phyloP scores from a whole-genome alignment of 2,113 vertebrate genomes.

The Mungos mungo region DNA sequence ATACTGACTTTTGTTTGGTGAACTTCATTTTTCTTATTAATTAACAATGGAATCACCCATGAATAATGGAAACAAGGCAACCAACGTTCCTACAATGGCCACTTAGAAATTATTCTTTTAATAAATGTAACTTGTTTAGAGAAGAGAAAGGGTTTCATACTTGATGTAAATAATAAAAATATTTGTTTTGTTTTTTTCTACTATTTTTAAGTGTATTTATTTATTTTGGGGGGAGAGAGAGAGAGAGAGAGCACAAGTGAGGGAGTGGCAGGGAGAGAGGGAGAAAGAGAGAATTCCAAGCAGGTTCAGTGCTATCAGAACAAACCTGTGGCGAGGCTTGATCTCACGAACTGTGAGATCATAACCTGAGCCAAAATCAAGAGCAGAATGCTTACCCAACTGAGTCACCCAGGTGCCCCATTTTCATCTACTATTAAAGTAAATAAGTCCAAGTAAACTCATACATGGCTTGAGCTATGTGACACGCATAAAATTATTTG shows the following conservation, averaged over 20 bases:
- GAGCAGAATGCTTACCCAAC: too few species aligned
- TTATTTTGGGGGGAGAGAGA: too few species aligned
- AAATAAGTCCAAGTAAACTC: not conserved
- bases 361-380: too few species aligned
- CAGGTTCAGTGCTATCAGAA: too few species aligned
- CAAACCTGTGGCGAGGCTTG: too few species aligned
- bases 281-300: too few species aligned
- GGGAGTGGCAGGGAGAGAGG: too few species aligned
- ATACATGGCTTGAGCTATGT: not conserved
- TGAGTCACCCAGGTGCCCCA: too few species aligned
- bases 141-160: not conserved
- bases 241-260: too few species aligned
- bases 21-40: not conserved
- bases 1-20: not conserved
- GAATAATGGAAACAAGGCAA: not conserved
- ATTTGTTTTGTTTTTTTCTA: not conserved
- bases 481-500: not conserved
- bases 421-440: not conserved
- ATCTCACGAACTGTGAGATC: too few species aligned
- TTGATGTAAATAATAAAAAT: not conserved
- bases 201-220: too few species aligned
- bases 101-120: constrained; percentile 34
- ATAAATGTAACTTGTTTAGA: constrained; percentile 18
- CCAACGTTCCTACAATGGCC: not conserved
- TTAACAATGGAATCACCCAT: not conserved